Evolutionary conservation across 2,113 vertebrate genomes (phyloP).

Genomic region (Macaca nemestrina): DNA sequence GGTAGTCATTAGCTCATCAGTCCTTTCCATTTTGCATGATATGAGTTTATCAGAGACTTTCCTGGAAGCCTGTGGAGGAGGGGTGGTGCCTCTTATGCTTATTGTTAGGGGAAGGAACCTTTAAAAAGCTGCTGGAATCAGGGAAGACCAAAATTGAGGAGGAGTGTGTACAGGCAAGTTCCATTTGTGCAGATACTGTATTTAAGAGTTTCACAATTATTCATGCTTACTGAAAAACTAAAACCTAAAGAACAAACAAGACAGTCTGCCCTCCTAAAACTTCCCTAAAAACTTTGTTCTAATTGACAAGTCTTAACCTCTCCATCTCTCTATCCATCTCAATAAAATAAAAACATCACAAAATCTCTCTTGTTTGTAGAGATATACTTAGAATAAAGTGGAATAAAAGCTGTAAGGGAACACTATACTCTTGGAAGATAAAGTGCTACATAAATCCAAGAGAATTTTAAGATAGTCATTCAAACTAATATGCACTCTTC

Average conservation of each 20-base stretch:
- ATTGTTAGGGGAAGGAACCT: not conserved
- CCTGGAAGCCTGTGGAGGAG: not conserved
- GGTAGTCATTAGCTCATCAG: not conserved
- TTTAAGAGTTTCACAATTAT: not conserved
- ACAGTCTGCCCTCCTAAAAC: not conserved
- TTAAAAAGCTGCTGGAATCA: not conserved
- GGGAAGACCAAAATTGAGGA: not conserved
- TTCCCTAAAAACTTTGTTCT: not conserved
- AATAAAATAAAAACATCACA: not conserved
- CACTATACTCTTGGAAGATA: constrained; percentile 4
- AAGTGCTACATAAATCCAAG: not conserved
- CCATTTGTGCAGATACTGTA: not conserved
- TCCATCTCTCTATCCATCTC: not conserved
- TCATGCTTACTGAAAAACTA: not conserved
- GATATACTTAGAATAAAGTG: not conserved
- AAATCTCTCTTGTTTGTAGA: not conserved
- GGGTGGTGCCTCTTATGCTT: not conserved
- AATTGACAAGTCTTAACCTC: not conserved
- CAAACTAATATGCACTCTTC: not conserved
- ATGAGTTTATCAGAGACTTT: constrained; percentile 5
- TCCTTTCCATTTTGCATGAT: not conserved
- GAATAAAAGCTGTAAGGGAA: constrained; percentile 11
- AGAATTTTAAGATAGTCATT: not conserved
- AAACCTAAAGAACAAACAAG: not conserved
- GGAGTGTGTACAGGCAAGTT: not conserved